Evolutionary conservation across 2,797 vertebrate genomes (phyloP).

Genomic region (Typhlichthys subterraneus): DNA sequence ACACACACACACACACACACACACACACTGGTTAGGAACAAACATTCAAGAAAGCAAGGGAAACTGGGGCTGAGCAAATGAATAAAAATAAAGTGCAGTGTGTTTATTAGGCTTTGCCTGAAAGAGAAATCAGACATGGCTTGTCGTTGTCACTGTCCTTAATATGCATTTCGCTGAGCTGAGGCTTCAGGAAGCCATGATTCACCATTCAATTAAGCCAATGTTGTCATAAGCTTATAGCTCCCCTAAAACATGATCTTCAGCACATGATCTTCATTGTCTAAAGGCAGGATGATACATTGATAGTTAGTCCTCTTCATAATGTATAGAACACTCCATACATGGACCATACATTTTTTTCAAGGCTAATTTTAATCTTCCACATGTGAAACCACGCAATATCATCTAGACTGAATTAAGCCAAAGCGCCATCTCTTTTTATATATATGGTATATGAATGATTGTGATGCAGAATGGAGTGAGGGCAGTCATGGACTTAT

Average conservation of each 20-base stretch:
- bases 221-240: background rate
- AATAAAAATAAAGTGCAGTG: constrained; percentile 11
- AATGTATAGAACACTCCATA: no score
- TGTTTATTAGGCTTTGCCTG: background rate
- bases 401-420: no score
- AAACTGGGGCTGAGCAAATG: constrained; percentile 5
- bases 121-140: constrained; percentile 2
- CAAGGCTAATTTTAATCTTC: no score
- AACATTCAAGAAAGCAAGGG: constrained; percentile 3
- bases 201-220: background rate
- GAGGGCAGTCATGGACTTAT: no score
- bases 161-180: constrained; percentile 10
- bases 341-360: no score
- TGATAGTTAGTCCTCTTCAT: no score
- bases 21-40: constrained; percentile 9
- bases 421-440: no score
- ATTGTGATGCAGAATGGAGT: no score
- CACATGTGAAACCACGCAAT: no score
- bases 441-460: no score
- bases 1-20: constrained; percentile 15
- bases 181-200: constrained; percentile 1
- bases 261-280: constrained; percentile 28
- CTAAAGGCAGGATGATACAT: no score
- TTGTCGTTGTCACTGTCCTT: constrained; percentile 32
- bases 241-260: constrained; percentile 15